Conservation (phyloP, 2,888 invertebrate genomes). For the Prosapia bicincta region DNA sequence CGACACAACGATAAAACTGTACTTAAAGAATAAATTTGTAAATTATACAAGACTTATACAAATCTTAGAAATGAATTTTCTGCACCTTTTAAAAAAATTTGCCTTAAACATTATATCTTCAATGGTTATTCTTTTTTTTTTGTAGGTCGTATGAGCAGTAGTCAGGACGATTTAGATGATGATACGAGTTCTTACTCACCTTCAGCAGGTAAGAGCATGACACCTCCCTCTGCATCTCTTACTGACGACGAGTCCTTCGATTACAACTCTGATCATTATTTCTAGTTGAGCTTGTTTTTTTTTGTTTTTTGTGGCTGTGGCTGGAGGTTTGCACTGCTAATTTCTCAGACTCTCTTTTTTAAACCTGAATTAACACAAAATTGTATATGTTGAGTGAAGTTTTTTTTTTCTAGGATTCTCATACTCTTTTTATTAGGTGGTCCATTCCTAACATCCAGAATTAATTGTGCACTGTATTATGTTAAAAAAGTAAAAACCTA, state of each 20-base stretch:
- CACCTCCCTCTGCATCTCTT: not conserved
- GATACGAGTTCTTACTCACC: conserved; percentile 70
- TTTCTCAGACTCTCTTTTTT: not conserved
- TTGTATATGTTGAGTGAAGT: no score
- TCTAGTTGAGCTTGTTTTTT: not conserved
- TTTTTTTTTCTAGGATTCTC: no score
- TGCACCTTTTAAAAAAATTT: no score
- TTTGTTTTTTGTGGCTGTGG: not conserved
- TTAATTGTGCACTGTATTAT: no score
- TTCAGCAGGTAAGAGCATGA: conserved; percentile 56
- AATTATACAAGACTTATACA: no score
- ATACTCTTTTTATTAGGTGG: no score
- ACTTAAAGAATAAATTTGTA: no score
- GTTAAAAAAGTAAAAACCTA: no score
- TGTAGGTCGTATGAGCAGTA: conserved; percentile 73
- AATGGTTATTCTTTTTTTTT: conserved; percentile 39
- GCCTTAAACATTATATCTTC: conserved; percentile 5
- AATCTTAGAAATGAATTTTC: not conserved
- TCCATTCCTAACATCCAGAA: no score
- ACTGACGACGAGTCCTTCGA: not conserved
- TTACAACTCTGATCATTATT: conserved; percentile 2
- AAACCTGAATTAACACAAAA: no score
- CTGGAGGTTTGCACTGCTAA: not conserved
- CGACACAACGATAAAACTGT: no score
- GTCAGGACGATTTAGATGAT: conserved; percentile 82